A percentile compares a stretch with the other conserved stretches of the same genome.
Conservation (phyloP, 2,113 vertebrate genomes). For the Bambusicola thoracicus region DNA sequence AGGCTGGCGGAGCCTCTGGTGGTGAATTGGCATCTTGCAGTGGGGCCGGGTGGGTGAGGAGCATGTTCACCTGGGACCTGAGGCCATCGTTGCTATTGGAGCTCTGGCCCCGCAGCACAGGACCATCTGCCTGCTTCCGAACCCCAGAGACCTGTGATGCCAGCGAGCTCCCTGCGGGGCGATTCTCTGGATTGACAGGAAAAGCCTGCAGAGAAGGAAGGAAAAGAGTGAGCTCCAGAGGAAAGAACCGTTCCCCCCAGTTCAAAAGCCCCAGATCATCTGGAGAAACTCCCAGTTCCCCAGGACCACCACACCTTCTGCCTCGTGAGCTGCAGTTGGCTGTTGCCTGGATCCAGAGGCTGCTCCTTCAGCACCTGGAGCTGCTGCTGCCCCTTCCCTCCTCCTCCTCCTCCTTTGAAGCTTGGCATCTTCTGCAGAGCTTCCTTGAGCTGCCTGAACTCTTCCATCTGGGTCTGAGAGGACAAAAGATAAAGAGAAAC, state of each 20-base stretch:
- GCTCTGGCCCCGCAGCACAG: not conserved
- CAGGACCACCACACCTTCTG: conserved; percentile 44
- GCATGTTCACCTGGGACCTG: not conserved
- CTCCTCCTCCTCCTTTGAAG: conserved; percentile 59
- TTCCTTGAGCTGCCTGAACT: conserved; percentile 78
- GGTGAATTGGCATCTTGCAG: not conserved
- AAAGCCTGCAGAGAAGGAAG: not conserved
- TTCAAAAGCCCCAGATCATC: not conserved
- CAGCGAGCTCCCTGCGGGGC: not conserved
- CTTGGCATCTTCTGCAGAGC: conserved; percentile 77
- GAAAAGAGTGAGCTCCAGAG: not conserved
- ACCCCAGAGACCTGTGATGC: not conserved
- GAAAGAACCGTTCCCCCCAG: not conserved
- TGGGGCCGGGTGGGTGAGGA: not conserved
- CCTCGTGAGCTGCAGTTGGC: not conserved
- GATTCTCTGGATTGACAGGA: not conserved
- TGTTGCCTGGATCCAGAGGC: not conserved
- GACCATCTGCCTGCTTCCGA: not conserved
- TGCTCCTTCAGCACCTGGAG: not conserved
- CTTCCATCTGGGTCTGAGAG: conserved; percentile 74
- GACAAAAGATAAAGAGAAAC: not conserved
- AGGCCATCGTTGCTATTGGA: rapidly evolving
- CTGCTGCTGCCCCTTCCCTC: conserved; percentile 24
- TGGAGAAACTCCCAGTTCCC: not conserved
- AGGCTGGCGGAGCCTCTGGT: not conserved